Conservation (phyloP, 2,797 vertebrate genomes). For the Chaenodraco wilsoni region DNA sequence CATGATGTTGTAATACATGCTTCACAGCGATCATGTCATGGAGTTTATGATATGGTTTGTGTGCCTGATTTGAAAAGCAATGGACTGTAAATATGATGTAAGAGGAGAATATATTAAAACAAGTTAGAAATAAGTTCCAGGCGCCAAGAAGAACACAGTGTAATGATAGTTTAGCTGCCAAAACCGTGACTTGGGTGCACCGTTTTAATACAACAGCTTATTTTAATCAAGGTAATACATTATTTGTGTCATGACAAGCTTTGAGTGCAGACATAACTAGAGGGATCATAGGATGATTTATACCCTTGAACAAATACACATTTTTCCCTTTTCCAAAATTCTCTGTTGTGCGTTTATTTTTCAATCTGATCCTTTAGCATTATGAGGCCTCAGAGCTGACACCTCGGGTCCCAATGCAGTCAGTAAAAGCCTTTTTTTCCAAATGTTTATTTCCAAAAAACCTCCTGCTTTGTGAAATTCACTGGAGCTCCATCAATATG, state of each 20-base stretch:
- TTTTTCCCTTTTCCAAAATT: constrained; percentile 15
- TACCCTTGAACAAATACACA: background rate
- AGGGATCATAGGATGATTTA: constrained; percentile 26
- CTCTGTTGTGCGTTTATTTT: constrained; percentile 36
- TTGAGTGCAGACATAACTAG: constrained; percentile 19
- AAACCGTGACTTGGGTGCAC: background rate
- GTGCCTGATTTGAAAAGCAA: constrained; percentile 34
- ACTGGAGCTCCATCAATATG: constrained; percentile 31
- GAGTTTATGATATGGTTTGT: constrained; percentile 26
- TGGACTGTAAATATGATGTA: constrained; percentile 22
- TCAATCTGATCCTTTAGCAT: constrained; percentile 28
- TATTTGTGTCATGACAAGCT: constrained; percentile 10
- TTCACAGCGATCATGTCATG: constrained; percentile 25
- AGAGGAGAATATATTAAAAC: constrained; percentile 18
- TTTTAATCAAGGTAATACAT: constrained; percentile 1
- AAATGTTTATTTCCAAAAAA: constrained; percentile 28
- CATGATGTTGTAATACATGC: constrained; percentile 27
- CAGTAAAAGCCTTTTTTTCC: constrained; percentile 23
- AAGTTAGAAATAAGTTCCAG: constrained; percentile 20
- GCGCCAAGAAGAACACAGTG: background rate
- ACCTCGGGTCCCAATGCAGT: constrained; percentile 16
- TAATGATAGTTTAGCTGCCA: background rate
- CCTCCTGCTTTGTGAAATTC: constrained; percentile 34
- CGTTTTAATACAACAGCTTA: constrained; percentile 3
- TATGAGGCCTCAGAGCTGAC: constrained; percentile 25